These are phyloP conservation scores for Delphinus delphis DNA, from an alignment of 2,113 vertebrate genomes.

Conservation along the genomic window DNA sequence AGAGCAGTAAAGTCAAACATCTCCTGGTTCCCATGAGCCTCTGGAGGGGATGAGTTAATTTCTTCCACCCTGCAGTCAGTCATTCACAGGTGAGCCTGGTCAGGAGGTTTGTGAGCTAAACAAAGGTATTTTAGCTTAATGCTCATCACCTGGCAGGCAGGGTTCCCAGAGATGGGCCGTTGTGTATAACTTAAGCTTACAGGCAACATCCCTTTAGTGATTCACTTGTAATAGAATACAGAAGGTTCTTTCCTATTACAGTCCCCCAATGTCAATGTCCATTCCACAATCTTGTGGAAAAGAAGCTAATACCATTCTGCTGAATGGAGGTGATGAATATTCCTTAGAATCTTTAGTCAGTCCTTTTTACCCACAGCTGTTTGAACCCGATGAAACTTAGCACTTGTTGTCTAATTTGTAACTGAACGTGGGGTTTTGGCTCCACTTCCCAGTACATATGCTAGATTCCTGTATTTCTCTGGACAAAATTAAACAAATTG, in stretches of 20 bases:
- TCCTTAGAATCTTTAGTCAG: too few relatives aligned
- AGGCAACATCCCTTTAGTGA: neutral
- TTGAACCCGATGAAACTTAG: too few relatives aligned
- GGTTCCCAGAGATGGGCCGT: neutral
- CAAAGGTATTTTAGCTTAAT: neutral
- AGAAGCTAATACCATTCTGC: too few relatives aligned
- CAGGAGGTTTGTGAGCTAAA: neutral
- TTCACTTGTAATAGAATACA: neutral
- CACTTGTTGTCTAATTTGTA: too few relatives aligned
- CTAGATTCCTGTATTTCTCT: too few relatives aligned
- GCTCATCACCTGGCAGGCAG: neutral
- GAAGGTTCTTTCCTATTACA: neutral
- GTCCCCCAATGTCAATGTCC: too few relatives aligned
- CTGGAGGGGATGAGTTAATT: neutral
- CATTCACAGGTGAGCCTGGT: neutral
- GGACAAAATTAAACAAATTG: too few relatives aligned
- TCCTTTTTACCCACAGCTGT: too few relatives aligned
- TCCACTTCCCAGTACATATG: too few relatives aligned
- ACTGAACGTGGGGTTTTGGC: too few relatives aligned
- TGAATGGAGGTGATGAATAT: too few relatives aligned
- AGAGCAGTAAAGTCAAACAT: neutral
- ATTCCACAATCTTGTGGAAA: too few relatives aligned
- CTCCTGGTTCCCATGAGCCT: neutral
- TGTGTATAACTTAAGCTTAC: neutral
- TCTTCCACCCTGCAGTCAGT: neutral